These are phyloP conservation scores for Danaus plexippus DNA, from an alignment of 1,140 invertebrate species.

Conservation along the genomic window DNA sequence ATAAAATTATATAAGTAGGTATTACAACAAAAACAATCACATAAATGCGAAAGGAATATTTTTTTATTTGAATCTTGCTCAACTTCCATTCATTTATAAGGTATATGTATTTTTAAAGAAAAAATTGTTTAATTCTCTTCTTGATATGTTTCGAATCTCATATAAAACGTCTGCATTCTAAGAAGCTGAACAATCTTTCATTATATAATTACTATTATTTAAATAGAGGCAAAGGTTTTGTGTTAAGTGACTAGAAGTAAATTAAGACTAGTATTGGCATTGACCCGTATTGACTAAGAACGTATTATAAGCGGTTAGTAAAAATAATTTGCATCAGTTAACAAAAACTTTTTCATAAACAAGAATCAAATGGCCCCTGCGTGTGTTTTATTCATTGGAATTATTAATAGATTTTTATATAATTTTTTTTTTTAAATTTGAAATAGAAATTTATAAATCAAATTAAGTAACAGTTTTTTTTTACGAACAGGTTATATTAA, in stretches of 20 bases:
- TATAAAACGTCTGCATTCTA: conserved; percentile 9
- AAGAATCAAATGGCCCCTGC: conserved; percentile 4
- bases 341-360: neutral
- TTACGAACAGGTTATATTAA: too few species aligned
- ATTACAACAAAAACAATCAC: conserved; percentile 6
- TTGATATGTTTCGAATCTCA: conserved; percentile 43
- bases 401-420: neutral
- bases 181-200: conserved; percentile 43
- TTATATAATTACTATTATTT: neutral
- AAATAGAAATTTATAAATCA: too few species aligned
- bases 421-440: too few species aligned
- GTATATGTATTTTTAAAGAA: conserved; percentile 13
- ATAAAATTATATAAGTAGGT: conserved; percentile 8
- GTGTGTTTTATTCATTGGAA: neutral
- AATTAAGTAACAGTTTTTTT: too few species aligned
- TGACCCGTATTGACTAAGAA: conserved; percentile 3
- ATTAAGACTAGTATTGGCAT: conserved; percentile 10
- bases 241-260: conserved; percentile 3
- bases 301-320: neutral
- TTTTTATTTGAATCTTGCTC: conserved; percentile 34
- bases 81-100: conserved; percentile 25
- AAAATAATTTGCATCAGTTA: neutral
- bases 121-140: conserved; percentile 17
- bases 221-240: neutral
- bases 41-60: conserved; percentile 10